Evolutionary conservation across 2,113 vertebrate genomes (phyloP), one percentile per base, ranked within the genome.

Genomic region (Myodes glareolus): DNA sequence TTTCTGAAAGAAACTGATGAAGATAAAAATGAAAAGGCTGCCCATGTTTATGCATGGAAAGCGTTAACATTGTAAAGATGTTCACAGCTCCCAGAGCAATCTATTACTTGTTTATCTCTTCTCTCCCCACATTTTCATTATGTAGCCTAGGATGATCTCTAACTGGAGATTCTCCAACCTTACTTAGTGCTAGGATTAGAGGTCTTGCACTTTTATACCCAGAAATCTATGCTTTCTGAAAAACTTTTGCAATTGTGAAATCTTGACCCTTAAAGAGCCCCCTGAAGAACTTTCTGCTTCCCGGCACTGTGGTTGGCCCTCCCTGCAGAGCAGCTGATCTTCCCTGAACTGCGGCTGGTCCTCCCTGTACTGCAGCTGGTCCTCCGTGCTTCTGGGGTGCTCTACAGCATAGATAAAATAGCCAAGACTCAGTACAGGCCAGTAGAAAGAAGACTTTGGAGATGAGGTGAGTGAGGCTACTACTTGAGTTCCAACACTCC

Each of bases 251-350:
- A 45, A 27, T 75, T 65, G 90, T 42, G 29, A 29, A 92, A 87
- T 96, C 11, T 88, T 31, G 10, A 72, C 91, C 81, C 58, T 17
- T 47, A 88, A 84, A 8, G 61, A 68, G 65, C 1, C n/a, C n/a
- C 13, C 80, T 89, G 65, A 1, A 92, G 55, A 33, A 80, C 39
- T 94, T 65, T 81, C 96, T 85, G 90, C 36, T 84, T 92, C 75
- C 29, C 94, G 95, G 91, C 97, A 90, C 65, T 95, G 87, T 14
- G 70, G 3, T 76, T 98, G 92, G 95, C 91, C 12, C 29, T 67
- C 25, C 5, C 76, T 33, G 14, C 10, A 36, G 9, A 36, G 52
- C 33, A 58, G 31, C 78, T 81, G 23, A 19, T 84, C 84, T 23
- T 94, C 82, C 76, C 36, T 78, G 29, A 5, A 25, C 21, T 58